A percentile compares a stretch with the other conserved stretches of the same genome.
Conservation (phyloP, 2,888 invertebrate genomes). For the Choristoneura rosaceana region DNA sequence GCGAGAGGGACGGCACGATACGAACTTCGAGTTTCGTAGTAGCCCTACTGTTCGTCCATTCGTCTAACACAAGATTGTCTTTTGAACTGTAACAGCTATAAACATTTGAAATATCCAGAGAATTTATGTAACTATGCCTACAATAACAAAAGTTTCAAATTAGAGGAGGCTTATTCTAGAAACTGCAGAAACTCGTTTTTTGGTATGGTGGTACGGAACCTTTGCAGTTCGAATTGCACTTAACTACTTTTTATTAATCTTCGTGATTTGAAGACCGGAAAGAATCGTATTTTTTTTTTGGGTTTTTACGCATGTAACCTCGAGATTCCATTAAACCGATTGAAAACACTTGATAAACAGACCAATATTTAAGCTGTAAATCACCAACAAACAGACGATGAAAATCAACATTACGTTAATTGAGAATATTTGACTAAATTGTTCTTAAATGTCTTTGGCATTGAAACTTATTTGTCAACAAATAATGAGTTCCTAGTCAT, state of each 20-base stretch:
- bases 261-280: background rate
- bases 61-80: no score
- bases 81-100: no score
- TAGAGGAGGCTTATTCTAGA: no score
- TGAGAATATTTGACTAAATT: conserved; percentile 19
- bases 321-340: background rate
- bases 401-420: conserved; percentile 24
- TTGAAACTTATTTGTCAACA: conserved; percentile 19
- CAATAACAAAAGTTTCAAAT: no score
- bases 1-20: no score
- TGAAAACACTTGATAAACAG: background rate
- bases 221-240: background rate
- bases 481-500: background rate
- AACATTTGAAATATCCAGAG: no score
- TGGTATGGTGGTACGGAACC: background rate
- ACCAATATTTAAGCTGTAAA: background rate
- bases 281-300: background rate
- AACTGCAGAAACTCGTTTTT: no score
- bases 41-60: no score
- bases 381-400: background rate
- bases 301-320: background rate
- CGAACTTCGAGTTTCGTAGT: no score
- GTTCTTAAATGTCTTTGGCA: conserved; percentile 29
- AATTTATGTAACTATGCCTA: no score
- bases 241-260: background rate